phyloP scores from a whole-genome alignment of 1,140 invertebrate genomes.

The Drosophila kurseongensis region DNA sequence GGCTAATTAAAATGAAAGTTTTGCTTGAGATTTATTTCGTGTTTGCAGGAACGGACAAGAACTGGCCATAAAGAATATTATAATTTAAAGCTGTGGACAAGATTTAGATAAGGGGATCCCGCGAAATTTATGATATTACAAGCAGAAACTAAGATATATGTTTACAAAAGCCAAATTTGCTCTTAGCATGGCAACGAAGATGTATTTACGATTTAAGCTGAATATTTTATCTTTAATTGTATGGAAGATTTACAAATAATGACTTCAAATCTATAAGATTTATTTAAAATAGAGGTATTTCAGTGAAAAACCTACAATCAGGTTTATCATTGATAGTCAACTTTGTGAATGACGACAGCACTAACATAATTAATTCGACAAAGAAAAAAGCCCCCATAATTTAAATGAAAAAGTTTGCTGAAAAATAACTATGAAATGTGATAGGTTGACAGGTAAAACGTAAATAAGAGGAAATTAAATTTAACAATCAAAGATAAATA shows the following conservation, averaged over 20 bases:
- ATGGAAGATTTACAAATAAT: background rate
- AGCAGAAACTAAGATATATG: background rate
- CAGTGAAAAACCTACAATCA: background rate
- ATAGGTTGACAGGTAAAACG: background rate
- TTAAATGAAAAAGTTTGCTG: background rate
- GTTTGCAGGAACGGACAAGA: constrained; percentile 20
- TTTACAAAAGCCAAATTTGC: background rate
- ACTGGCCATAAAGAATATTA: constrained; percentile 20
- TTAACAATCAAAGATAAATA: background rate
- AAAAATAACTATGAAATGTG: background rate
- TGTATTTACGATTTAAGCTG: background rate
- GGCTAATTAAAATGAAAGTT: constrained; percentile 76
- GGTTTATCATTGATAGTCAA: background rate
- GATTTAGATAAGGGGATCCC: constrained; percentile 32
- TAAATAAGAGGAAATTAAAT: background rate
- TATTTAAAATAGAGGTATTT: background rate
- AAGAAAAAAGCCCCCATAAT: background rate
- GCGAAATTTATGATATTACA: constrained; percentile 14
- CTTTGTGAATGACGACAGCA: background rate
- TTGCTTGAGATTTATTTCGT: constrained; percentile 41
- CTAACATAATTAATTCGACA: background rate
- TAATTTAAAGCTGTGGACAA: constrained; percentile 26
- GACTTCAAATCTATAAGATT: background rate
- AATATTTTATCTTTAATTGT: background rate
- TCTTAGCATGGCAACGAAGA: background rate